Conservation (phyloP, 1,140 invertebrate genomes). For the Eupristina koningsbergeri region DNA sequence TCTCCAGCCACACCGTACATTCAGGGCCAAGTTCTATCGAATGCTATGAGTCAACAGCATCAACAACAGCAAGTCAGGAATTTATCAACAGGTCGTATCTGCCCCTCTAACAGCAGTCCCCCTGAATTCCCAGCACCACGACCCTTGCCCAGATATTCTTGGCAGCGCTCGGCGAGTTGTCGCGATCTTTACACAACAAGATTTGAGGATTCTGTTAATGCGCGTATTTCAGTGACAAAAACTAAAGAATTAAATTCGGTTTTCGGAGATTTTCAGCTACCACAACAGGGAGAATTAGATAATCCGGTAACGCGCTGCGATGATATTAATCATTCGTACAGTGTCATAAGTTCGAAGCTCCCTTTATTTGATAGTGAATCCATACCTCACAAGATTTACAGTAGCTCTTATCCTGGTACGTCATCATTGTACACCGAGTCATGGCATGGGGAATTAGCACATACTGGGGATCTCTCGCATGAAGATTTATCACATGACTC, state of each 20-base stretch:
- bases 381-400: slow-evolving; percentile 81
- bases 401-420: slow-evolving; percentile 87
- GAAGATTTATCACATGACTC: slow-evolving; percentile 92
- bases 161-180: slow-evolving; percentile 86
- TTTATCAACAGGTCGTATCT: slow-evolving; percentile 74
- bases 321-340: slow-evolving; percentile 79
- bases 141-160: slow-evolving; percentile 74
- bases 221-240: slow-evolving; percentile 54
- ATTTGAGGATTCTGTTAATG: slow-evolving; percentile 79
- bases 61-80: slow-evolving; percentile 61
- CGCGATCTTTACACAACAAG: slow-evolving; percentile 83
- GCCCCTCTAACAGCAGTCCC: slow-evolving; percentile 74
- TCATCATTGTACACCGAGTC: slow-evolving; percentile 78
- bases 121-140: slow-evolving; percentile 69
- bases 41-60: slow-evolving; percentile 64
- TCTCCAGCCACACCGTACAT: slow-evolving; percentile 71
- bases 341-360: slow-evolving; percentile 73
- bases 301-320: slow-evolving; percentile 85
- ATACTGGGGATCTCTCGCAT: slow-evolving; percentile 79
- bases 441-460: slow-evolving; percentile 75
- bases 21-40: slow-evolving; percentile 65
- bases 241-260: slow-evolving; percentile 37
- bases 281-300: slow-evolving; percentile 76
- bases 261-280: slow-evolving; percentile 63
- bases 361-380: slow-evolving; percentile 78